These are phyloP conservation scores for Clytia hemisphaerica DNA, from an alignment of 30 jellyfish, hydroid and myxozoan species.

Conservation along the genomic window DNA sequence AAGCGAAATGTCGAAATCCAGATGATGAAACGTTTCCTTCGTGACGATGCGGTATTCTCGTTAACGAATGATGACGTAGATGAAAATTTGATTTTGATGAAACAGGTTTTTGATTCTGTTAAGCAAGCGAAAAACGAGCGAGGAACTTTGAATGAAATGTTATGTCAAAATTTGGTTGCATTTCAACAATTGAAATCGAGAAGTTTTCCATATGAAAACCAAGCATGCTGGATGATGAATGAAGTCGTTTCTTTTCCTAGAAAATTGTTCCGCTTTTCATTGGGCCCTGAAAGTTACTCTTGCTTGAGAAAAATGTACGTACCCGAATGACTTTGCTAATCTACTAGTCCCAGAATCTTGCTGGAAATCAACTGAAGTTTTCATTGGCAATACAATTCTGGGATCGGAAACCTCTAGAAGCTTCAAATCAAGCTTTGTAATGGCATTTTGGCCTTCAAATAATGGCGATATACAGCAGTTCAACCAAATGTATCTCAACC, in stretches of 20 bases:
- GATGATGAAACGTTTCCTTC: not conserved
- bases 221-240: too few species aligned
- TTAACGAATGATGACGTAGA: too few species aligned
- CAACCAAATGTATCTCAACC: too few species aligned
- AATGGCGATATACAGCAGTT: too few species aligned
- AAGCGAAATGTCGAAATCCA: not conserved
- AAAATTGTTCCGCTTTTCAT: too few species aligned
- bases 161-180: not conserved
- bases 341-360: not conserved
- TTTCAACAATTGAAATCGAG: not conserved
- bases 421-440: not conserved
- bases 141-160: conserved; percentile 3
- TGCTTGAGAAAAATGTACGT: too few species aligned
- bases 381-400: not conserved
- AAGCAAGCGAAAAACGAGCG: not conserved
- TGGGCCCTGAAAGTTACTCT: too few species aligned
- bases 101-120: not conserved
- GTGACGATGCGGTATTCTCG: too few species aligned
- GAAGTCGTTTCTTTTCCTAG: too few species aligned
- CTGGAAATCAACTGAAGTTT: not conserved
- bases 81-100: not conserved
- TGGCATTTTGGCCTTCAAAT: not conserved
- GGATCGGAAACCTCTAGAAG: not conserved
- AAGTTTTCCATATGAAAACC: too few species aligned
- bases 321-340: not conserved